Percentiles rank a stretch among this genome's conserved stretches.
Evolutionary conservation across 2,888 invertebrate genomes (phyloP).

Genomic region (Oscheius sp.): DNA sequence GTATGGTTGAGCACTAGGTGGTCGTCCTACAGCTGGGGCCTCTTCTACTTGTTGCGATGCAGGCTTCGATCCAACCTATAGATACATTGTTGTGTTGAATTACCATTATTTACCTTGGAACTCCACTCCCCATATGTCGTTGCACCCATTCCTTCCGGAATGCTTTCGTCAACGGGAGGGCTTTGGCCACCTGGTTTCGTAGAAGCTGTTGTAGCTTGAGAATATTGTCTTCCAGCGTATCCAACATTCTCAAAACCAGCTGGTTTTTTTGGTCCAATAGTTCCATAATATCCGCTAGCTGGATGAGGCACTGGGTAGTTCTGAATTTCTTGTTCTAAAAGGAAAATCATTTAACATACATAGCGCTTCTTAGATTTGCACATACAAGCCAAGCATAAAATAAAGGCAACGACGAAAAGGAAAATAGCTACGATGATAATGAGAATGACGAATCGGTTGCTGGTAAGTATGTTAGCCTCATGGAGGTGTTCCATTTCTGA

Average conservation of each 20-base stretch:
- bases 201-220: slow-evolving; percentile 46
- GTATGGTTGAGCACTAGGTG: slow-evolving; percentile 59
- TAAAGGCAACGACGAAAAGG: slow-evolving; percentile 34
- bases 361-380: slow-evolving; percentile 41
- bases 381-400: slow-evolving; percentile 41
- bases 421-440: slow-evolving; percentile 29
- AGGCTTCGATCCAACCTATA: slow-evolving; percentile 68
- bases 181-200: slow-evolving; percentile 34
- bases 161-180: slow-evolving; percentile 34
- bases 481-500: slow-evolving; percentile 7
- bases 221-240: slow-evolving; percentile 55
- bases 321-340: background rate
- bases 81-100: background rate
- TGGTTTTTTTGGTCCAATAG: slow-evolving; percentile 33
- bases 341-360: slow-evolving; percentile 25
- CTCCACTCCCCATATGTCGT: slow-evolving; percentile 69
- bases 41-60: slow-evolving; percentile 66
- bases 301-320: slow-evolving; percentile 13
- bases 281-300: slow-evolving; percentile 34
- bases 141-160: slow-evolving; percentile 65
- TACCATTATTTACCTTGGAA: slow-evolving; percentile 56
- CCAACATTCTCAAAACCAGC: slow-evolving; percentile 59
- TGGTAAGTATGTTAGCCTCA: slow-evolving; percentile 25
- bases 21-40: slow-evolving; percentile 37
- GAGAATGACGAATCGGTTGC: too few species aligned